Percentiles rank a stretch among this genome's conserved stretches.
Conservation (phyloP, 2,113 vertebrate species). For the Varanus salvator region DNA sequence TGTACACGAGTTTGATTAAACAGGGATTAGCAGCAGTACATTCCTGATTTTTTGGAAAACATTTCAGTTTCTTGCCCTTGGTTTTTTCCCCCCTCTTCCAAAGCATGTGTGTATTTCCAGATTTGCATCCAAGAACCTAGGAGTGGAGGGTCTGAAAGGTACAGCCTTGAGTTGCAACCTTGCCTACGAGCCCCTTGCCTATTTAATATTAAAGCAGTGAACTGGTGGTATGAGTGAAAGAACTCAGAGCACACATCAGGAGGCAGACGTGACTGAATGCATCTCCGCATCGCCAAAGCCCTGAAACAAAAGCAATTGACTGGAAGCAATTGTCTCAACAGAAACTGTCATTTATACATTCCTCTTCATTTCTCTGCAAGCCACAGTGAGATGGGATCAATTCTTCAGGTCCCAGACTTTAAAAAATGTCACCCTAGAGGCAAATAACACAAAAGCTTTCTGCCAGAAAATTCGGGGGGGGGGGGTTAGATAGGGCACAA, state of each 20-base stretch:
- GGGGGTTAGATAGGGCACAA: background rate
- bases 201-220: slow-evolving; percentile 41
- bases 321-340: slow-evolving; percentile 57
- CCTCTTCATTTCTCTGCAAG: slow-evolving; percentile 12
- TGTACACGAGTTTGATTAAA: background rate
- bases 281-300: slow-evolving; percentile 54
- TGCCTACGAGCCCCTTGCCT: slow-evolving; percentile 17
- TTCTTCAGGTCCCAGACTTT: background rate
- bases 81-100: background rate
- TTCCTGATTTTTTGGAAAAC: background rate
- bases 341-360: slow-evolving; percentile 33
- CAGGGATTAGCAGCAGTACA: background rate
- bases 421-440: slow-evolving; percentile 16
- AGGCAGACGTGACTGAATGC: slow-evolving; percentile 63
- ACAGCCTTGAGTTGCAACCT: slow-evolving; percentile 17
- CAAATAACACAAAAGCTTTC: slow-evolving; percentile 19
- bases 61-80: background rate
- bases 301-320: slow-evolving; percentile 34
- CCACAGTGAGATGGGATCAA: slow-evolving; percentile 9
- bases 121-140: background rate
- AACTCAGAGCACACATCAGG: background rate
- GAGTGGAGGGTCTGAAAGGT: background rate
- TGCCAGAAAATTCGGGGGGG: background rate
- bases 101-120: background rate
- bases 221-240: slow-evolving; percentile 41